A percentile compares a stretch with the other conserved stretches of the same genome.
phyloP scores from a whole-genome alignment of 53 echinoderm and acorn worm genomes.

The Hippasteria phrygiana region DNA sequence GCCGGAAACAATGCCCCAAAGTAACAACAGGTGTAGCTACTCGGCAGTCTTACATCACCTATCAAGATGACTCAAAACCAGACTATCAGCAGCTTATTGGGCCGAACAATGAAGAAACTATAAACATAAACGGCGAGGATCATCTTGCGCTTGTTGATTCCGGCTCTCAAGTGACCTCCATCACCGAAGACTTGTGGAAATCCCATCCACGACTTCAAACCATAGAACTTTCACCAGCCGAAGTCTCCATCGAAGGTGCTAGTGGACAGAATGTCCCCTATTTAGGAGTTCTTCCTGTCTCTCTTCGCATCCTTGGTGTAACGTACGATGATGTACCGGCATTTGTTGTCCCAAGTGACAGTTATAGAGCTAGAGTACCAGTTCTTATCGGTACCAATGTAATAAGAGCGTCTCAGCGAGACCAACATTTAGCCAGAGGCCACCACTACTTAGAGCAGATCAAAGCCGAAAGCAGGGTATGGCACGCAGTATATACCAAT shows the following conservation, averaged over 20 bases:
- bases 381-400: conserved; percentile 49
- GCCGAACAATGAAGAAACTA: not conserved
- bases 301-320: not conserved
- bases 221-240: not conserved
- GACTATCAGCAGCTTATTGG: conserved; percentile 7
- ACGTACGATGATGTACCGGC: not conserved
- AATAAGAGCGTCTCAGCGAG: conserved; percentile 3
- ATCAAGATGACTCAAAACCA: not conserved
- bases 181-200: conserved; percentile 17
- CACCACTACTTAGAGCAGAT: conserved; percentile 1
- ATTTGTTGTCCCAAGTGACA: conserved; percentile 23
- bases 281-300: conserved; percentile 15
- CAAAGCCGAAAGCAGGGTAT: not conserved
- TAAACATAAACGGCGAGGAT: conserved; percentile 1
- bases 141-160: conserved; percentile 44
- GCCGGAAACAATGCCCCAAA: not conserved
- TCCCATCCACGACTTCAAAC: not conserved
- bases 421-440: conserved; percentile 19
- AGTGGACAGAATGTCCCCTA: conserved; percentile 54
- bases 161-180: conserved; percentile 58
- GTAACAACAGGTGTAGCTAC: not conserved
- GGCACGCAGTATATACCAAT: conserved; percentile 30
- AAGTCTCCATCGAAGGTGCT: conserved; percentile 57
- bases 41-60: not conserved
- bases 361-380: conserved; percentile 11